Conservation (phyloP, 2,113 vertebrate species). For the Festucalex cinctus region DNA sequence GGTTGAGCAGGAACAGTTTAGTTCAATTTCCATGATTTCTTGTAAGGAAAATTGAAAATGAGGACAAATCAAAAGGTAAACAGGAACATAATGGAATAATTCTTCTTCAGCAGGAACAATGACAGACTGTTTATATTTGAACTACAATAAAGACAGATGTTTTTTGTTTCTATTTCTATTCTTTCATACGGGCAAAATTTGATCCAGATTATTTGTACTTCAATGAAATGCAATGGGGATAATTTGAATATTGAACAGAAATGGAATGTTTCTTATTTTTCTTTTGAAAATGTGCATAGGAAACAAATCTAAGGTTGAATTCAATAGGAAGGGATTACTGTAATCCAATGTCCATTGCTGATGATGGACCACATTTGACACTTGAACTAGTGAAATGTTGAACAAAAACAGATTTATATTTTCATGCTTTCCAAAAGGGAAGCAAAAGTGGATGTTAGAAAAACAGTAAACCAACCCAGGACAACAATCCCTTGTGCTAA, state of each 20-base stretch:
- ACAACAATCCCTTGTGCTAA: background rate
- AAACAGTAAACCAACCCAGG: background rate
- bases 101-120: no score
- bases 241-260: background rate
- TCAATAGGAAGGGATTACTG: background rate
- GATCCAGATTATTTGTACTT: background rate
- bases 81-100: no score
- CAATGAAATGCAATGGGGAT: background rate
- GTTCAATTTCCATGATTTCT: background rate
- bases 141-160: no score
- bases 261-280: background rate
- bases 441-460: background rate
- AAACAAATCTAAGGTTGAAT: background rate
- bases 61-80: background rate
- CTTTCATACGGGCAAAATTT: background rate
- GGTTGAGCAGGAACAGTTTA: background rate
- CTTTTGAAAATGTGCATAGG: background rate
- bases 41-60: background rate
- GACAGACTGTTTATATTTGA: no score
- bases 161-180: background rate
- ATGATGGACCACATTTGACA: background rate
- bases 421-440: background rate
- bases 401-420: background rate
- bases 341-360: background rate
- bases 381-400: background rate